A percentile compares a stretch with the other conserved stretches of the same genome.
phyloP scores from a whole-genome alignment of 2,113 vertebrate species.

The Emydocephalus ijimae region DNA sequence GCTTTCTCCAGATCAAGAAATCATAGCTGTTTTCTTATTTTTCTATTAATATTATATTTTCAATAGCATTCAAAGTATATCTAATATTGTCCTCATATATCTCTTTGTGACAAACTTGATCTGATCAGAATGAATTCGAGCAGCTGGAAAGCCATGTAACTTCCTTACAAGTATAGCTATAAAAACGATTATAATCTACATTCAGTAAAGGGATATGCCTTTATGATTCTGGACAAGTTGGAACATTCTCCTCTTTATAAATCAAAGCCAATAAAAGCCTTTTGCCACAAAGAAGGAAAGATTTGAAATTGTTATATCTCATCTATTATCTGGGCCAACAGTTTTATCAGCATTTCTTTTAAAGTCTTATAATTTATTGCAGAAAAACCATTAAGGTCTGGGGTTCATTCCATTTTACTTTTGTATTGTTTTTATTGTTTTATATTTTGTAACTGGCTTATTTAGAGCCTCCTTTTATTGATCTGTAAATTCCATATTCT shows the following conservation, averaged over 20 bases:
- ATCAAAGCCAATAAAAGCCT: neutral
- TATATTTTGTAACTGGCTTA: neutral
- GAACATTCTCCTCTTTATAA: neutral
- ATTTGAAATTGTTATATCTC: neutral
- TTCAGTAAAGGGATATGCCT: neutral
- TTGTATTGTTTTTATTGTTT: neutral
- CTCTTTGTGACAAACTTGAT: neutral
- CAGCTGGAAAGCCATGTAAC: neutral
- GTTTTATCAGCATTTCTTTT: neutral
- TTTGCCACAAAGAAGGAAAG: neutral
- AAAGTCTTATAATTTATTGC: neutral
- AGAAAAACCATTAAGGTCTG: neutral
- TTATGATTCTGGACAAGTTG: neutral
- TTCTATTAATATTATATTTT: neutral
- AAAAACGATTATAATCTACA: neutral
- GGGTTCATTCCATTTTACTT: neutral
- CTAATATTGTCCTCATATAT: neutral
- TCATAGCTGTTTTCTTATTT: neutral
- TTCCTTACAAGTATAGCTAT: neutral
- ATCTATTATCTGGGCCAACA: neutral
- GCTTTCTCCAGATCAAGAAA: neutral
- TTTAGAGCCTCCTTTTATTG: neutral
- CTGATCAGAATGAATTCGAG: neutral
- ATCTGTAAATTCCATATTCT: neutral
- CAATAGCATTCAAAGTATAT: neutral